These are phyloP conservation scores for Trypoxylon attenuatum DNA, from an alignment of 2,888 invertebrate genomes.

Conservation along the genomic window DNA sequence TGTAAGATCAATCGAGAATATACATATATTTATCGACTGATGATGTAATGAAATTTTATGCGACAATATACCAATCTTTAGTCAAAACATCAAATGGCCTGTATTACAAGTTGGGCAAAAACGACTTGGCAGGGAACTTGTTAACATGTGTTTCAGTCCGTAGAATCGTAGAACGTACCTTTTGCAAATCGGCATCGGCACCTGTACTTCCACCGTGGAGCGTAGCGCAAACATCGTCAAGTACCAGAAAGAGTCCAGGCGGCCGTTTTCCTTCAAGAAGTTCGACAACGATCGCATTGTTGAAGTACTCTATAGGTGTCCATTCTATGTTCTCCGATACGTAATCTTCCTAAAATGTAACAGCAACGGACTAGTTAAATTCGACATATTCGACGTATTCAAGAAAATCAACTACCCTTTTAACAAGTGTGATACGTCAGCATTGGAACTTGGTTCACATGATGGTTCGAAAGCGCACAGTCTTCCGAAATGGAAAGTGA, in stretches of 20 bases:
- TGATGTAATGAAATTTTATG: neutral
- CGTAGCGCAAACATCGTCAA: slow-evolving; percentile 83
- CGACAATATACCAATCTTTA: neutral
- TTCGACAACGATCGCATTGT: slow-evolving; percentile 81
- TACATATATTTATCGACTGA: neutral
- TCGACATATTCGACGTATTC: no score
- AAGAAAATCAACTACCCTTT: no score
- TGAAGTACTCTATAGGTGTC: slow-evolving; percentile 82
- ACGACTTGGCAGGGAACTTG: no score
- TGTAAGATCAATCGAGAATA: no score
- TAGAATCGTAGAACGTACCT: slow-evolving; percentile 63
- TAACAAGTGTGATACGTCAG: no score
- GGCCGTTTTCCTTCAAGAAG: slow-evolving; percentile 80
- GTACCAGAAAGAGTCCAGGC: slow-evolving; percentile 80
- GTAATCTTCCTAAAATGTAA: slow-evolving; percentile 79
- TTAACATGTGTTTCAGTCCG: no score
- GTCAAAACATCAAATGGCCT: neutral
- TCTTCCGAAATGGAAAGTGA: slow-evolving; percentile 41
- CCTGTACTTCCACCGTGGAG: slow-evolving; percentile 81
- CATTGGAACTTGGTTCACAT: no score
- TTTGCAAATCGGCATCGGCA: slow-evolving; percentile 78
- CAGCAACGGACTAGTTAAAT: no score
- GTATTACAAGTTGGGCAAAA: no score
- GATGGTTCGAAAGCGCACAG: no score
- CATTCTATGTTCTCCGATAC: slow-evolving; percentile 81